Evolutionary conservation across 1,140 invertebrate species (phyloP).

Genomic region (Elysia chlorotica): DNA sequence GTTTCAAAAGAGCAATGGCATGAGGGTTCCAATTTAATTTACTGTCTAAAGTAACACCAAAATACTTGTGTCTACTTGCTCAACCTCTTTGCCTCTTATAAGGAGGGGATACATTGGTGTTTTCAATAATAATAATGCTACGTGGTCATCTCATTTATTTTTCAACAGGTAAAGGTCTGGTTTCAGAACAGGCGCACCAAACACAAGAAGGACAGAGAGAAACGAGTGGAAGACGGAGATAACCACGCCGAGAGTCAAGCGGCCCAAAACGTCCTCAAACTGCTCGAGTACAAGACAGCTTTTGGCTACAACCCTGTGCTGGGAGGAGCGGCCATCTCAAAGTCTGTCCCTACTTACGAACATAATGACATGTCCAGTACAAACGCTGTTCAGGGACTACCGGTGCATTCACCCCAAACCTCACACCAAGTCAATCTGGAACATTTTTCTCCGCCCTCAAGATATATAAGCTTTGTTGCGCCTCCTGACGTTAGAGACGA

Average conservation of each 20-base stretch:
- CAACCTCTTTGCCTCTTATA: not conserved
- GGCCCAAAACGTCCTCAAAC: constrained; percentile 43
- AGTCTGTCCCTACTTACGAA: too few relatives aligned
- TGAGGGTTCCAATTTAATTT: not conserved
- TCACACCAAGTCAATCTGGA: too few relatives aligned
- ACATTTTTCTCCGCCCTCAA: too few relatives aligned
- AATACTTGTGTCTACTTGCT: not conserved
- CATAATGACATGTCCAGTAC: too few relatives aligned
- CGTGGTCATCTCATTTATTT: constrained; percentile 6
- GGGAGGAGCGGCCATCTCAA: too few relatives aligned
- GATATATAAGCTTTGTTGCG: too few relatives aligned
- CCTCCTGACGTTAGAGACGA: too few relatives aligned
- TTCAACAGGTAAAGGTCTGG: constrained; percentile 67
- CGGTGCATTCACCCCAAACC: too few relatives aligned
- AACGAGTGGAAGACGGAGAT: constrained; percentile 38
- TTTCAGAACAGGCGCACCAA: constrained; percentile 68
- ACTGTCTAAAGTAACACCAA: not conserved
- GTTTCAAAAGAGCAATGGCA: not conserved
- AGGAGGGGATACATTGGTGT: not conserved
- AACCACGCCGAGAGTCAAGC: constrained; percentile 44
- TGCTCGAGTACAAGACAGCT: constrained; percentile 27
- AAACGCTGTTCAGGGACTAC: too few relatives aligned
- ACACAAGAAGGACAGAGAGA: constrained; percentile 57
- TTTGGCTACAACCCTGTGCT: too few relatives aligned
- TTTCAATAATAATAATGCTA: not conserved